Percentiles rank a stretch among this genome's conserved stretches.
These are phyloP conservation scores for Steinernema feltiae DNA, from an alignment of 1,140 invertebrate genomes.

Conservation along the genomic window DNA sequence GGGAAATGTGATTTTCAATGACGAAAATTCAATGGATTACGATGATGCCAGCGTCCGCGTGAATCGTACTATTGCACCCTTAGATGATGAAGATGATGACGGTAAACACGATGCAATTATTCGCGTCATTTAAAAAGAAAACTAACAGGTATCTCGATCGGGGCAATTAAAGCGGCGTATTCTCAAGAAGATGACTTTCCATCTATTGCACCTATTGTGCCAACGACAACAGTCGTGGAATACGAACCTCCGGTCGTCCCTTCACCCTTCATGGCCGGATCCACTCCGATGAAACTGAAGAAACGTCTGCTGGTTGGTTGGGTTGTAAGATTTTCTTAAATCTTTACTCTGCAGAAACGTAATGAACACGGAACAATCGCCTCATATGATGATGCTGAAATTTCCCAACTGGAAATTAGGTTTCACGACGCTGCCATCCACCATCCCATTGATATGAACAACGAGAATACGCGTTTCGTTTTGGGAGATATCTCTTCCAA, in stretches of 20 bases:
- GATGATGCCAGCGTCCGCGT: background rate
- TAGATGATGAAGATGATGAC: background rate
- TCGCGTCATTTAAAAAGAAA: background rate
- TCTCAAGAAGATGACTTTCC: background rate
- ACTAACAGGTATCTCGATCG: background rate
- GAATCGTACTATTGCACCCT: background rate
- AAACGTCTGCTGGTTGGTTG: background rate
- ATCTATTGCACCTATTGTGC: background rate
- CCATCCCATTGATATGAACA: background rate
- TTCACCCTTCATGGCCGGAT: background rate
- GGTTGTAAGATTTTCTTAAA: background rate
- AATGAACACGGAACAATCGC: background rate
- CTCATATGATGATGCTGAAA: background rate
- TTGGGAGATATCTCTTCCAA: background rate
- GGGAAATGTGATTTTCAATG: background rate
- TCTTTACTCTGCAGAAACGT: background rate
- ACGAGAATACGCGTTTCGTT: background rate
- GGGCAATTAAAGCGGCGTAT: background rate
- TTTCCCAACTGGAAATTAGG: background rate
- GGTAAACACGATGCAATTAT: no score
- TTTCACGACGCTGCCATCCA: background rate
- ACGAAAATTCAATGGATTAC: background rate
- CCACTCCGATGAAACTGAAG: background rate
- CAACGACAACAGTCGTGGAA: background rate
- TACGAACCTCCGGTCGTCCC: background rate